Evolutionary conservation across 1,140 invertebrate species (phyloP).

Genomic region (Brachionus asplanchnoidis): DNA sequence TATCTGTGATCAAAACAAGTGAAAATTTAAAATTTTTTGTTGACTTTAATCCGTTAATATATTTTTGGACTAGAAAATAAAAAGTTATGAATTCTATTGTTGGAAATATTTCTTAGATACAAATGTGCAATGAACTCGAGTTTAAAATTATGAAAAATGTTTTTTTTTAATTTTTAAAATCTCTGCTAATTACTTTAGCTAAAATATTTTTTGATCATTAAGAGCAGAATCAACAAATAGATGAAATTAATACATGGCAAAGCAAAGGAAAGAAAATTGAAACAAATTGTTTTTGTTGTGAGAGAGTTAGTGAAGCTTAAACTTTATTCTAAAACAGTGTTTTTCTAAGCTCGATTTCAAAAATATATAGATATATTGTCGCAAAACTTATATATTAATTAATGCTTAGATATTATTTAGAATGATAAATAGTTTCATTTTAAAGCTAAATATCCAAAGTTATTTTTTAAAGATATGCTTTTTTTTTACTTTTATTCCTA

Average conservation of each 20-base stretch:
- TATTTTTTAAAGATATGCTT: neutral
- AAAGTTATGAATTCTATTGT: too few relatives aligned
- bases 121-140: too few relatives aligned
- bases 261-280: neutral
- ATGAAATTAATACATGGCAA: conserved; percentile 10
- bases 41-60: neutral
- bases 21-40: neutral
- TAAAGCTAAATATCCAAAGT: conserved; percentile 10
- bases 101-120: too few relatives aligned
- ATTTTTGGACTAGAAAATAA: neutral
- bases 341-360: neutral
- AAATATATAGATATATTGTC: neutral
- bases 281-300: neutral
- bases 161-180: neutral
- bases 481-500: neutral
- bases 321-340: neutral
- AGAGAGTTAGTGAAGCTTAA: conserved; percentile 20
- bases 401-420: neutral
- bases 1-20: too few relatives aligned
- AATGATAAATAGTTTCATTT: conserved; percentile 29
- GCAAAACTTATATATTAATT: neutral
- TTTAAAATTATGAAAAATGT: neutral
- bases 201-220: conserved; percentile 23
- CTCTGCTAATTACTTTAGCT: neutral
- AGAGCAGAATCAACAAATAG: neutral